Evolutionary conservation across 64 coral and sea anemone genomes (phyloP).

Genomic region (Dendrophyllia cribrosa): DNA sequence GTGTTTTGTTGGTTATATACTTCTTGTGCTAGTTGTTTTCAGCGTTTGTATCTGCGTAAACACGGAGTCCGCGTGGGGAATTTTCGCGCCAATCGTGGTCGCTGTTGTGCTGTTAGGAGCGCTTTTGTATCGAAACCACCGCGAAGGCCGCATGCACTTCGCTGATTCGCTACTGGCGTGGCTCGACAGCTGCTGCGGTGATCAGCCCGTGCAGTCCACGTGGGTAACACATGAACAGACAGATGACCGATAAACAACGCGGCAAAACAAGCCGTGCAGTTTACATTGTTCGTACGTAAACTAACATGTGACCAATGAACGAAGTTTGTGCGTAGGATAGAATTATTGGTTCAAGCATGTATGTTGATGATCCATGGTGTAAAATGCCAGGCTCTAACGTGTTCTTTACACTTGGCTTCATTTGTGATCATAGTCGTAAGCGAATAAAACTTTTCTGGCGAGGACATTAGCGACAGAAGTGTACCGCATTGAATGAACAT

Average conservation of each 20-base stretch:
- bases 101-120: constrained; percentile 8
- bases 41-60: constrained; percentile 35
- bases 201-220: constrained; percentile 34
- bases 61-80: constrained; percentile 3
- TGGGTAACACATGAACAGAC: constrained; percentile 9
- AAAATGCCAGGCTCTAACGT: too few relatives aligned
- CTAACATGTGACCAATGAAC: too few relatives aligned
- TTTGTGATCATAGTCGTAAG: too few relatives aligned
- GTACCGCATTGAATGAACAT: too few relatives aligned
- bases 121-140: constrained; percentile 45
- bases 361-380: too few relatives aligned
- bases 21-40: constrained; percentile 9
- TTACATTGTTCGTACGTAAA: too few relatives aligned
- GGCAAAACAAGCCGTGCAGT: neutral
- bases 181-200: constrained; percentile 48
- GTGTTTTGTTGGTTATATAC: constrained; percentile 27
- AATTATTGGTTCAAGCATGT: too few relatives aligned
- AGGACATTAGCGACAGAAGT: too few relatives aligned
- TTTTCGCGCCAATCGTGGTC: constrained; percentile 40
- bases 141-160: constrained; percentile 25
- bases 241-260: neutral
- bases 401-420: too few relatives aligned
- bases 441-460: too few relatives aligned
- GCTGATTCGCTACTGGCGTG: constrained; percentile 8
- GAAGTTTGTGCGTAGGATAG: too few relatives aligned